Conservation (phyloP, 2,888 invertebrate species). For the Epistrophella euchroma region DNA sequence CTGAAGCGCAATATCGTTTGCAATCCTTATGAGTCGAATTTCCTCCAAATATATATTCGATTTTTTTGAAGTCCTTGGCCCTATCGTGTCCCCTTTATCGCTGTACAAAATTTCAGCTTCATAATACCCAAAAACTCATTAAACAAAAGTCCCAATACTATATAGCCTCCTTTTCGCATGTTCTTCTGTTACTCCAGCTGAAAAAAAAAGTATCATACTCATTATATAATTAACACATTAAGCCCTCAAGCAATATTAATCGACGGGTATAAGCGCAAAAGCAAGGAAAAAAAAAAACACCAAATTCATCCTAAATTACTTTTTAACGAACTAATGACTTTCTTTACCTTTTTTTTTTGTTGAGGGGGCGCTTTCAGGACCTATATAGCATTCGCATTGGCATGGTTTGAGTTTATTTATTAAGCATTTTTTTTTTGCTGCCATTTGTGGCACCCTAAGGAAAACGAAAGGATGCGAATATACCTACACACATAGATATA, state of each 20-base stretch:
- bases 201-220: conserved; percentile 61
- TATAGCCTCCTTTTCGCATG: conserved; percentile 36
- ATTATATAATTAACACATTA: conserved; percentile 78
- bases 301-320: conserved; percentile 77
- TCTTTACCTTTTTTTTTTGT: conserved; percentile 68
- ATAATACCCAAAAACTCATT: conserved; percentile 32
- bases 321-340: conserved; percentile 78
- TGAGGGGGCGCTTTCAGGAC: conserved; percentile 20
- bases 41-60: not conserved
- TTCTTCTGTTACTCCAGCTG: conserved; percentile 37
- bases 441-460: conserved; percentile 75
- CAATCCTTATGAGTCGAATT: not conserved
- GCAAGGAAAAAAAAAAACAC: conserved; percentile 37
- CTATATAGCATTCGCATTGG: conserved; percentile 42
- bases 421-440: conserved; percentile 57
- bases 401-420: conserved; percentile 70
- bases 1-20: not conserved
- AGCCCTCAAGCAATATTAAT: conserved; percentile 76
- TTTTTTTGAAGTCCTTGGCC: not conserved
- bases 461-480: conserved; percentile 71
- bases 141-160: conserved; percentile 23
- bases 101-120: conserved; percentile 1
- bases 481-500: not conserved
- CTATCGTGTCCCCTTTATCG: not conserved
- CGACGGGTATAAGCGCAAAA: conserved; percentile 57